Percentiles rank a stretch among this genome's conserved stretches.
These are phyloP conservation scores for Chrysemys picta DNA, from an alignment of 2,113 vertebrate species.

Conservation along the genomic window DNA sequence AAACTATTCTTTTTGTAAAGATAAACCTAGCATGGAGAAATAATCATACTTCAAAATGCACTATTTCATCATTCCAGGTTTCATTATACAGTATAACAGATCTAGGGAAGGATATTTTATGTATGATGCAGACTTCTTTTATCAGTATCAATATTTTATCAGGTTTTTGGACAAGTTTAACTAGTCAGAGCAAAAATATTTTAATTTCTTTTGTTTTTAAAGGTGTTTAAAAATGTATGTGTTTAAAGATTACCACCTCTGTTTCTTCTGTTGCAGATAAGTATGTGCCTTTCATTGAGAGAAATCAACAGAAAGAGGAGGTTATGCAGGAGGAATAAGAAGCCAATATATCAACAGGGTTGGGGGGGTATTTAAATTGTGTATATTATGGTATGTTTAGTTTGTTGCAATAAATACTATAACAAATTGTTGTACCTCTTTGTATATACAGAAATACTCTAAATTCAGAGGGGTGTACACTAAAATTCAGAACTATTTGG, in stretches of 20 bases:
- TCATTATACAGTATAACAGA: not conserved
- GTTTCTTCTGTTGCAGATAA: slow-evolving; percentile 78
- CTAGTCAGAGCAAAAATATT: not conserved
- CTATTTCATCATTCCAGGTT: not conserved
- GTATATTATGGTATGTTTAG: slow-evolving; percentile 66
- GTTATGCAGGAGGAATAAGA: slow-evolving; percentile 76
- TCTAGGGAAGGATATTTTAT: not conserved
- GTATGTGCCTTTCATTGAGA: slow-evolving; percentile 81
- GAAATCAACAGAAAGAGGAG: slow-evolving; percentile 68
- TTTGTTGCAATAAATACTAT: slow-evolving; percentile 72
- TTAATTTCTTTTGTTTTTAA: not conserved
- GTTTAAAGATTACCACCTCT: slow-evolving; percentile 46
- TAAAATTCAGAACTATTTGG: slow-evolving; percentile 51
- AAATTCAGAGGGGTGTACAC: slow-evolving; percentile 32
- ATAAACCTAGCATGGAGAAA: not conserved
- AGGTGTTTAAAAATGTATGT: not conserved
- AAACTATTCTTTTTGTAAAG: not conserved
- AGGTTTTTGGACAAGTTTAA: not conserved
- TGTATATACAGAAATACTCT: slow-evolving; percentile 67
- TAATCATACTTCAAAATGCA: not conserved
- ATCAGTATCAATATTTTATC: not conserved
- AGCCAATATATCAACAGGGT: slow-evolving; percentile 68
- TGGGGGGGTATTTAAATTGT: slow-evolving; percentile 66
- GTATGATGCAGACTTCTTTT: not conserved
- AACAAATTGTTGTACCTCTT: slow-evolving; percentile 70